These are phyloP conservation scores for Meloidogyne exigua DNA, from an alignment of 1,140 invertebrate genomes.

Conservation along the genomic window DNA sequence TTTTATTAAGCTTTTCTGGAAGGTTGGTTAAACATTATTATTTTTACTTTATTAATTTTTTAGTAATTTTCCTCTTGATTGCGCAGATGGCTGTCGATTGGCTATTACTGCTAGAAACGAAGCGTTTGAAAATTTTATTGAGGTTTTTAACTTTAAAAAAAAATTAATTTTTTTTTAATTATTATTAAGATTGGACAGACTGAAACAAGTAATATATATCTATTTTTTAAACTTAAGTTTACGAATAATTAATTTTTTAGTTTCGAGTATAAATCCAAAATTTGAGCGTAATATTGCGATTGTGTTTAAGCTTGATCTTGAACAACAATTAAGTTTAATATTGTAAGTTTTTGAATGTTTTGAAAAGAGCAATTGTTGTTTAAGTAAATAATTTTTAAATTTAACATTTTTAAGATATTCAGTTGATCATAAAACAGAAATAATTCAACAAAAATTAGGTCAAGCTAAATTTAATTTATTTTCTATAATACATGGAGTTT, in stretches of 20 bases:
- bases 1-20: not conserved
- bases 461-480: conserved; percentile 13
- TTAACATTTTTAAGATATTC: not conserved
- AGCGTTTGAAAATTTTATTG: conserved; percentile 21
- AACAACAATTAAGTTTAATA: conserved; percentile 32
- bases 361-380: no score
- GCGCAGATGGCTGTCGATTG: conserved; percentile 23
- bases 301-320: conserved; percentile 28
- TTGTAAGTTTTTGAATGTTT: conserved; percentile 30
- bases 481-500: not conserved
- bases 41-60: conserved; percentile 5
- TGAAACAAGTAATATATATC: conserved; percentile 22
- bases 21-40: not conserved
- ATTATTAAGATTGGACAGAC: conserved; percentile 42
- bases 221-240: no score
- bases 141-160: conserved; percentile 17
- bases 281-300: conserved; percentile 30
- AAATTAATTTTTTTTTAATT: not conserved
- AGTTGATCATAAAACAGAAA: conserved; percentile 16
- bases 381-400: no score
- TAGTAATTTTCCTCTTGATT: conserved; percentile 27
- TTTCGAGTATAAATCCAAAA: conserved; percentile 26
- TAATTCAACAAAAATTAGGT: not conserved
- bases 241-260: no score
- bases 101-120: conserved; percentile 29